These are phyloP conservation scores for Stigmatopora nigra DNA, from an alignment of 2,113 vertebrate species.

Conservation along the genomic window DNA sequence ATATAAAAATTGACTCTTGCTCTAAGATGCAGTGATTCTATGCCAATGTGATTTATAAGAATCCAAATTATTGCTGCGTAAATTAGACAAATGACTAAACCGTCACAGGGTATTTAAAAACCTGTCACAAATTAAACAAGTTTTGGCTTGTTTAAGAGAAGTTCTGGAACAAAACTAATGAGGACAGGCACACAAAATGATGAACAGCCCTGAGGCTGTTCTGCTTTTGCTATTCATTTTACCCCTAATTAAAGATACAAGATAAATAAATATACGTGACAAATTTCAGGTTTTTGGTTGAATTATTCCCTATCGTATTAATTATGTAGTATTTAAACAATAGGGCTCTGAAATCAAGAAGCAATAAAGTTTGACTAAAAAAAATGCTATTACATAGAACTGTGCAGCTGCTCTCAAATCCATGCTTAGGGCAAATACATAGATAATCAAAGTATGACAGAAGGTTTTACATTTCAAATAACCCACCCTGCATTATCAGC, in stretches of 20 bases:
- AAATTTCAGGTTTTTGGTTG: not conserved
- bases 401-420: conserved; percentile 27
- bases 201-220: conserved; percentile 37
- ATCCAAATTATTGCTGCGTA: conserved; percentile 51
- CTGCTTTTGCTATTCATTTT: conserved; percentile 31
- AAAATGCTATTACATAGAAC: conserved; percentile 39
- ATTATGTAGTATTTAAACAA: not conserved
- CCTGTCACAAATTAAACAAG: conserved; percentile 55
- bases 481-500: conserved; percentile 63
- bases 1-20: conserved; percentile 67
- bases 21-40: conserved; percentile 28
- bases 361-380: conserved; percentile 49
- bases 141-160: conserved; percentile 57
- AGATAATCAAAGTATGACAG: conserved; percentile 68
- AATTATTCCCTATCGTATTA: not conserved
- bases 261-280: not conserved
- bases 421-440: conserved; percentile 56
- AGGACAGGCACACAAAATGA: conserved; percentile 51
- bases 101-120: conserved; percentile 37
- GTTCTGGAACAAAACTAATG: conserved; percentile 51
- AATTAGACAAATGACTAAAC: conserved; percentile 58
- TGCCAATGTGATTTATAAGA: conserved; percentile 39
- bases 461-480: conserved; percentile 72
- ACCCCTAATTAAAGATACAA: not conserved
- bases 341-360: conserved; percentile 22